Evolutionary conservation across 2,113 vertebrate genomes (phyloP).

Genomic region (Lophura nycthemera): DNA sequence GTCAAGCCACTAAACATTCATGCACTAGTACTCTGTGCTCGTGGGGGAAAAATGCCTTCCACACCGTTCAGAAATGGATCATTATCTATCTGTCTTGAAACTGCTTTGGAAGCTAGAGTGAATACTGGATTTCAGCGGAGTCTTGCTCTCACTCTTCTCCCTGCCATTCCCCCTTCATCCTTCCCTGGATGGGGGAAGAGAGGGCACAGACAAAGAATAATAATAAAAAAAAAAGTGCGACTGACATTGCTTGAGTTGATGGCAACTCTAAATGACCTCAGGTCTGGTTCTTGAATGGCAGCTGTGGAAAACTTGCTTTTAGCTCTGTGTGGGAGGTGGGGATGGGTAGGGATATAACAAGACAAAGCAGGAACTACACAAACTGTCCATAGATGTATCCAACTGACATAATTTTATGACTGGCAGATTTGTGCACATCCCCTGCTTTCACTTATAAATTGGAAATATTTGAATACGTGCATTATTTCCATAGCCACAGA

Average conservation of each 20-base stretch:
- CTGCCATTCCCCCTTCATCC: neutral
- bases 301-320: neutral
- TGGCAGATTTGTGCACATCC: neutral
- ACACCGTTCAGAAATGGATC: neutral
- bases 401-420: neutral
- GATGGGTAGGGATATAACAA: neutral
- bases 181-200: neutral
- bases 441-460: neutral
- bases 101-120: neutral
- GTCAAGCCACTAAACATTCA: neutral
- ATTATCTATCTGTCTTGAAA: neutral
- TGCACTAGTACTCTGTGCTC: neutral
- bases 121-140: neutral
- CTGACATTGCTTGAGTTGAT: neutral
- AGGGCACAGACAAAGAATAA: neutral
- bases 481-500: neutral
- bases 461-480: neutral
- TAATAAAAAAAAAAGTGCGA: neutral
- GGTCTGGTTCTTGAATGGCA: neutral
- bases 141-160: neutral
- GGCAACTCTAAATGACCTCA: neutral
- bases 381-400: neutral
- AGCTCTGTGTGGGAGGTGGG: neutral
- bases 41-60: neutral
- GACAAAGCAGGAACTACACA: neutral